Conservation (phyloP, 2,888 invertebrate species). For the Drosophila imparisetae region DNA sequence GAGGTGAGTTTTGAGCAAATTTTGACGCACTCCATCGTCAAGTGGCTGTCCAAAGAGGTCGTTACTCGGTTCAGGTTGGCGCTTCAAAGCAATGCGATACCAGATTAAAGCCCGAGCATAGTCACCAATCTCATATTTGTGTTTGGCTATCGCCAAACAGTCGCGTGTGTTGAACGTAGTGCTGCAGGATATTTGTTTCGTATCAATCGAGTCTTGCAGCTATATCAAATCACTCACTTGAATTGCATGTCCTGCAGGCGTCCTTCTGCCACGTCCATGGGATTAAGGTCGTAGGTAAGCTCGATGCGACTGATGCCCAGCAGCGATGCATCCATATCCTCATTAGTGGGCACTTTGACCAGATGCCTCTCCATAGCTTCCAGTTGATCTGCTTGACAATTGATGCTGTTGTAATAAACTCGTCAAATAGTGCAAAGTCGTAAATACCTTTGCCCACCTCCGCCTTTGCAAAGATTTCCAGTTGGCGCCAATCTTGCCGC, state of each 20-base stretch:
- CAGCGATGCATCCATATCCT: constrained; percentile 42
- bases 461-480: constrained; percentile 21
- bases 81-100: constrained; percentile 38
- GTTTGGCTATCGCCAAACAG: constrained; percentile 47
- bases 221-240: constrained; percentile 29
- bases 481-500: constrained; percentile 52
- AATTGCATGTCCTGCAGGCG: constrained; percentile 34
- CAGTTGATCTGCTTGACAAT: constrained; percentile 18
- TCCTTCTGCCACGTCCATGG: constrained; percentile 46
- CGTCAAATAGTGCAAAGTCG: background rate
- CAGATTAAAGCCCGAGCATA: constrained; percentile 42
- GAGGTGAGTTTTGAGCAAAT: constrained; percentile 19
- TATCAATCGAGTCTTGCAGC: background rate
- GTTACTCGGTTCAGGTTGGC: background rate
- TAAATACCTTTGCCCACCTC: constrained; percentile 31
- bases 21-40: constrained; percentile 3
- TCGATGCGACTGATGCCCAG: constrained; percentile 51
- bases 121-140: constrained; percentile 28
- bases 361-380: constrained; percentile 28
- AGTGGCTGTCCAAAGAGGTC: constrained; percentile 17
- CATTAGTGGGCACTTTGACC: background rate
- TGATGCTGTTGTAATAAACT: background rate
- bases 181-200: constrained; percentile 14
- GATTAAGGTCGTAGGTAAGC: constrained; percentile 38
- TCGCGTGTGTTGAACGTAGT: constrained; percentile 37